These are phyloP conservation scores for Scelioninae gen. 2 DNA, from an alignment of 2,888 invertebrate species.

Conservation along the genomic window DNA sequence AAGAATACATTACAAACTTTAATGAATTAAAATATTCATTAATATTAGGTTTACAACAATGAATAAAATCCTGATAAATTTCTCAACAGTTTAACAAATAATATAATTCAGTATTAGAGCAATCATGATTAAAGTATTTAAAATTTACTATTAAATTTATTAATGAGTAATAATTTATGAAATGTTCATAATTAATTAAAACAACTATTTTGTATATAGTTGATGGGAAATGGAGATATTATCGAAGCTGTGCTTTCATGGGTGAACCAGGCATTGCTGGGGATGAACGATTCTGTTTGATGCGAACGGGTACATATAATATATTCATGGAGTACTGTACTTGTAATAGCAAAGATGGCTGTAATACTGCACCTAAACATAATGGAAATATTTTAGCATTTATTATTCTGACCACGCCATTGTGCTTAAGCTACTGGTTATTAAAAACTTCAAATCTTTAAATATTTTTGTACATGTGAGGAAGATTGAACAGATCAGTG, in stretches of 20 bases:
- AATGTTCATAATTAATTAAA: too few species aligned
- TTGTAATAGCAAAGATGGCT: slow-evolving; percentile 94
- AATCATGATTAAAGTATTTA: too few species aligned
- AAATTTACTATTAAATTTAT: too few species aligned
- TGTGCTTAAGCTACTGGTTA: slow-evolving; percentile 45
- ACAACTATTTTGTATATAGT: slow-evolving; percentile 76
- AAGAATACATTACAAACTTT: too few species aligned
- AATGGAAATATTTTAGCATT: slow-evolving; percentile 57
- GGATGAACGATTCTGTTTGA: slow-evolving; percentile 92
- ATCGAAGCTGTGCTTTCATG: slow-evolving; percentile 91
- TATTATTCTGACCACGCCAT: slow-evolving; percentile 11
- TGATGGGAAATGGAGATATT: slow-evolving; percentile 91
- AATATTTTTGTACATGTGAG: too few species aligned
- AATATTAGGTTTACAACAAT: too few species aligned
- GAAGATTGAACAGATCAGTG: slow-evolving; percentile 6
- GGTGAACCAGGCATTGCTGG: slow-evolving; percentile 93
- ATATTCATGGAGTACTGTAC: slow-evolving; percentile 96
- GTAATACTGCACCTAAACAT: slow-evolving; percentile 80
- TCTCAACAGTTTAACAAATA: too few species aligned
- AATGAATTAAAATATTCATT: too few species aligned
- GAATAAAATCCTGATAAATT: too few species aligned
- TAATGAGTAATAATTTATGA: too few species aligned
- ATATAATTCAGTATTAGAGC: too few species aligned
- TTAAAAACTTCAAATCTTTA: slow-evolving; percentile 29
- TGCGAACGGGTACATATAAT: slow-evolving; percentile 94